Percentiles rank a stretch among this genome's conserved stretches.
Conservation (phyloP, 2,888 invertebrate species). For the Argyra leucocephala region DNA sequence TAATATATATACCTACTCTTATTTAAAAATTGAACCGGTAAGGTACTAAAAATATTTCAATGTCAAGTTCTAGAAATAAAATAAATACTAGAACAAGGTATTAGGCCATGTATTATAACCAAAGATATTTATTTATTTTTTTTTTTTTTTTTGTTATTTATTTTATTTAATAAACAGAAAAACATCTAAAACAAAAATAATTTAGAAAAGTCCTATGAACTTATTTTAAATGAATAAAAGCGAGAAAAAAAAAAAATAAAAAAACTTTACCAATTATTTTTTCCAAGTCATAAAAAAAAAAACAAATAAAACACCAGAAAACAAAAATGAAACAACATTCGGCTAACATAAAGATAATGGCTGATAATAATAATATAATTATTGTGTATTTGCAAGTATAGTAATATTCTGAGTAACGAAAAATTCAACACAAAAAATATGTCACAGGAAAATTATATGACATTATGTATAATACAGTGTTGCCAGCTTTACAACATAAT, state of each 20-base stretch:
- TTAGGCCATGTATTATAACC: background rate
- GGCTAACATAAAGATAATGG: background rate
- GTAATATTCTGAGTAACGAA: too few relatives aligned
- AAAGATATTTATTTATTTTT: background rate
- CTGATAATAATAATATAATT: conserved; percentile 1
- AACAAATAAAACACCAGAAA: too few relatives aligned
- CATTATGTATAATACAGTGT: too few relatives aligned
- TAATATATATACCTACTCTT: too few relatives aligned
- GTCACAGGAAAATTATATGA: too few relatives aligned
- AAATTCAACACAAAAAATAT: too few relatives aligned
- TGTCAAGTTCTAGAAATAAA: background rate
- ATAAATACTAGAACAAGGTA: background rate
- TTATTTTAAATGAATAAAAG: background rate
- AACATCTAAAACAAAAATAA: background rate
- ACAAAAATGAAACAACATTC: background rate
- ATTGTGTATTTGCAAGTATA: too few relatives aligned
- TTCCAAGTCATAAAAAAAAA: conserved; percentile 1
- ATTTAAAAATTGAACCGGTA: too few relatives aligned
- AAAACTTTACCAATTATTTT: background rate
- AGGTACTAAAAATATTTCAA: conserved; percentile 2
- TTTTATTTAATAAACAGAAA: background rate
- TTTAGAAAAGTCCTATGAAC: background rate
- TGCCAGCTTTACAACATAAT: too few relatives aligned
- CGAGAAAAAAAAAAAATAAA: background rate
- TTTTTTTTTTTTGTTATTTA: background rate